phyloP scores from a whole-genome alignment of 2,888 invertebrate species.

The Hecatera dysodea region DNA sequence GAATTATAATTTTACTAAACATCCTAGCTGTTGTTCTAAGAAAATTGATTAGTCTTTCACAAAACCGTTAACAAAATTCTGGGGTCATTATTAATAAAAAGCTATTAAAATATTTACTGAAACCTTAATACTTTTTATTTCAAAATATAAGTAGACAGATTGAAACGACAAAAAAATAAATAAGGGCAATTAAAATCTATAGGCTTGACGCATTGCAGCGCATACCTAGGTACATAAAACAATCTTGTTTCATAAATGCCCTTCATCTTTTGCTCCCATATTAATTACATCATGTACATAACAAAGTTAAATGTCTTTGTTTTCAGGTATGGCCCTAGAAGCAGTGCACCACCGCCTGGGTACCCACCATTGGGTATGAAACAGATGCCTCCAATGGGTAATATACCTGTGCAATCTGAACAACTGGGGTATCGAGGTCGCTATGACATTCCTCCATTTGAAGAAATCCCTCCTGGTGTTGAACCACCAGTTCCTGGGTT shows the following conservation, averaged over 20 bases:
- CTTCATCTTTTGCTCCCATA: background rate
- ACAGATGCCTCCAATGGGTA: conserved; percentile 80
- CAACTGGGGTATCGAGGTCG: conserved; percentile 84
- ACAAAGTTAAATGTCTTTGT: conserved; percentile 62
- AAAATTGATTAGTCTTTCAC: background rate
- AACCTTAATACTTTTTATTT: background rate
- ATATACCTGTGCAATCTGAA: conserved; percentile 76
- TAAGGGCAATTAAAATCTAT: background rate
- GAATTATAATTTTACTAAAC: background rate
- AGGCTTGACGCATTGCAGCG: background rate
- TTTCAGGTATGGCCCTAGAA: conserved; percentile 87
- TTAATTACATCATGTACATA: conserved; percentile 1
- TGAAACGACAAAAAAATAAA: background rate
- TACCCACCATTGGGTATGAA: conserved; percentile 83
- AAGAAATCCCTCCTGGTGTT: conserved; percentile 92
- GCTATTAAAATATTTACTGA: background rate
- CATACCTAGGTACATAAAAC: background rate
- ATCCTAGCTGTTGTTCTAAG: background rate
- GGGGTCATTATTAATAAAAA: background rate
- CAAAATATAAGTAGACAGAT: background rate
- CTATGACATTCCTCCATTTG: conserved; percentile 87
- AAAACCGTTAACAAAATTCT: background rate
- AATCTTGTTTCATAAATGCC: background rate
- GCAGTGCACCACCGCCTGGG: conserved; percentile 78
- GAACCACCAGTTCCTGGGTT: conserved; percentile 92